phyloP scores from a whole-genome alignment of 2,797 vertebrate species.

The Myioborus miniatus region DNA sequence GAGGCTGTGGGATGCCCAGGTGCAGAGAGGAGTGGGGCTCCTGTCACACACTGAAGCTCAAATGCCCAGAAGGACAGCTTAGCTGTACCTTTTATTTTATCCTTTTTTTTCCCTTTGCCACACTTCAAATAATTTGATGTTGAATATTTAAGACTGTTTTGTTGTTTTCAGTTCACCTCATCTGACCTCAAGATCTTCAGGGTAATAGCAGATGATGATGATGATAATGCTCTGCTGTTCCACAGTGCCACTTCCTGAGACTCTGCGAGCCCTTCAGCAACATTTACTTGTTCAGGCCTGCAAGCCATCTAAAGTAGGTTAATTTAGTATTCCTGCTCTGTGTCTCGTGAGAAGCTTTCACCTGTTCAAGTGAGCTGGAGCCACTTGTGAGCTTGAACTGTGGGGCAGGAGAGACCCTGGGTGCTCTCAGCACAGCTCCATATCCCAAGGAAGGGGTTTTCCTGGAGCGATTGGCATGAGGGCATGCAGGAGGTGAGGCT shows the following conservation, averaged over 20 bases:
- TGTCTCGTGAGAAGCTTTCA: background rate
- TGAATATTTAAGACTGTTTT: constrained; percentile 21
- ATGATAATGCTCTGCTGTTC: background rate
- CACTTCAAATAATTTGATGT: constrained; percentile 21
- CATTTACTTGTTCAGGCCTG: background rate
- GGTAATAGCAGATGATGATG: constrained; percentile 3
- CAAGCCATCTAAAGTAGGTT: constrained; percentile 24
- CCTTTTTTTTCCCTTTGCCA: background rate
- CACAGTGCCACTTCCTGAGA: background rate
- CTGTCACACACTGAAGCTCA: background rate
- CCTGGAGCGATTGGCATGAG: rapidly evolving
- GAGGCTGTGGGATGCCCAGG: background rate
- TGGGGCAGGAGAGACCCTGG: background rate
- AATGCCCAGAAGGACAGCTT: background rate
- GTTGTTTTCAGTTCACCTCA: constrained; percentile 30
- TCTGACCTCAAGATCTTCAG: background rate
- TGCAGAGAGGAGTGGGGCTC: background rate
- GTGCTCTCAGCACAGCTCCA: background rate
- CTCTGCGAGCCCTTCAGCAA: background rate
- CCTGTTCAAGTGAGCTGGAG: constrained; percentile 1
- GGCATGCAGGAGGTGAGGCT: background rate
- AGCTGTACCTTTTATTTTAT: background rate
- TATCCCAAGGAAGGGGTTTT: background rate
- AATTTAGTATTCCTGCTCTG: background rate
- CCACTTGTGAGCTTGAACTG: background rate